phyloP scores from a whole-genome alignment of 2,888 invertebrate genomes.

The Leptopilina syphax region DNA sequence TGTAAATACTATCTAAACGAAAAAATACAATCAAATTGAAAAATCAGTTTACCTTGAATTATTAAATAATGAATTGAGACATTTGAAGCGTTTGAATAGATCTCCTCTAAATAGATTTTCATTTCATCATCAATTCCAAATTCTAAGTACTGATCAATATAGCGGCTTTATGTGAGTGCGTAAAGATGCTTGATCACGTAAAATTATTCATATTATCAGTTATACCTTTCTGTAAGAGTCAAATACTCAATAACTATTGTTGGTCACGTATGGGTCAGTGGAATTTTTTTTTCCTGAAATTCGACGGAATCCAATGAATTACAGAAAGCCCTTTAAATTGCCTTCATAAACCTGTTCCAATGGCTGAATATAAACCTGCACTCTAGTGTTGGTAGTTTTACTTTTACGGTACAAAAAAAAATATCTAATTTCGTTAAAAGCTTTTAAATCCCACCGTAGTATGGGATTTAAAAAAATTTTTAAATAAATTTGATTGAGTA shows the following conservation, averaged over 20 bases:
- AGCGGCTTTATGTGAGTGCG: too few species aligned
- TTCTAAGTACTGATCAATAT: too few species aligned
- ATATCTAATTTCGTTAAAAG: constrained; percentile 18
- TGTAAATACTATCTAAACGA: too few species aligned
- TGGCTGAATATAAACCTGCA: constrained; percentile 16
- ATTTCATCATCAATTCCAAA: too few species aligned
- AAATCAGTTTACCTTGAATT: too few species aligned
- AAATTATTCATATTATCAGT: background rate
- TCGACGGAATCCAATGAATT: constrained; percentile 26
- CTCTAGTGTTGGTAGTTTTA: background rate
- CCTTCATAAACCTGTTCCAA: constrained; percentile 19
- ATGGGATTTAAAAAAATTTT: constrained; percentile 1
- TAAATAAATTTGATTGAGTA: background rate
- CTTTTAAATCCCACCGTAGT: background rate
- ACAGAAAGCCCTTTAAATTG: constrained; percentile 22
- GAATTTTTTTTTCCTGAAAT: background rate
- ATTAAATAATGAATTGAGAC: too few species aligned
- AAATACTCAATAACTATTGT: constrained; percentile 24
- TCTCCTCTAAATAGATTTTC: too few species aligned
- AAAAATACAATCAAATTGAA: too few species aligned
- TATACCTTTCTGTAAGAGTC: background rate
- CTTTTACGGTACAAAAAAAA: constrained; percentile 18
- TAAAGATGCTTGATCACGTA: too few species aligned
- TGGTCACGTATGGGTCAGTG: constrained; percentile 35
- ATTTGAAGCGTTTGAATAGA: too few species aligned